Evolutionary conservation across 35 echinoderm and acorn worm genomes (phyloP).

Genomic region (Lytechinus variegatus): DNA sequence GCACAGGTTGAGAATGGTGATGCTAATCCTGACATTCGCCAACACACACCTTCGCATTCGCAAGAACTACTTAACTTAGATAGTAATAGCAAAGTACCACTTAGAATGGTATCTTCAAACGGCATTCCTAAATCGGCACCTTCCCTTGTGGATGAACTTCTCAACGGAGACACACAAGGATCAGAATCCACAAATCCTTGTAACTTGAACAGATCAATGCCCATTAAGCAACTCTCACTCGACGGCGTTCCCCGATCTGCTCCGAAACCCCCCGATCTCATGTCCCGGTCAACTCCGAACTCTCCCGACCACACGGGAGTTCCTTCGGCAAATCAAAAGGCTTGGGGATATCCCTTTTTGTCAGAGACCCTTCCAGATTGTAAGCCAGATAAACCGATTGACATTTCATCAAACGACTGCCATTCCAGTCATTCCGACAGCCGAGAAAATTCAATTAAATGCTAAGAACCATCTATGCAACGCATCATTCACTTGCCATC

Average conservation of each 20-base stretch:
- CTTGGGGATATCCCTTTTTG: slow-evolving; percentile 19
- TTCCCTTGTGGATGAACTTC: slow-evolving; percentile 18
- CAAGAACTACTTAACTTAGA: slow-evolving; percentile 46
- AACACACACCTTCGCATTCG: background rate
- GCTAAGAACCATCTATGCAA: slow-evolving; percentile 43
- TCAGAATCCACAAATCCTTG: background rate
- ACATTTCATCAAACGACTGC: slow-evolving; percentile 6
- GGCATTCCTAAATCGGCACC: slow-evolving; percentile 42
- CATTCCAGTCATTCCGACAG: slow-evolving; percentile 25
- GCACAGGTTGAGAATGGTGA: background rate
- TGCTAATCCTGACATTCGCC: background rate
- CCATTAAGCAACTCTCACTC: slow-evolving; percentile 31
- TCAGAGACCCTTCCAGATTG: background rate
- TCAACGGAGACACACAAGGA: slow-evolving; percentile 2
- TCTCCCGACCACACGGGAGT: slow-evolving; percentile 16
- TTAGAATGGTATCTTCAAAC: slow-evolving; percentile 22
- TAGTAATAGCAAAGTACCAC: background rate
- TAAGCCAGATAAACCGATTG: background rate
- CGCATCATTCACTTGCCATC: background rate
- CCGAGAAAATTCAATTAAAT: slow-evolving; percentile 24
- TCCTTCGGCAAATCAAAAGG: slow-evolving; percentile 10
- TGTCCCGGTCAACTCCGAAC: slow-evolving; percentile 51
- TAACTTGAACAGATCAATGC: slow-evolving; percentile 30
- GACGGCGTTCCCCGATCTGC: slow-evolving; percentile 34
- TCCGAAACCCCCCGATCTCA: slow-evolving; percentile 31